A percentile compares a stretch with the other conserved stretches of the same genome.
Evolutionary conservation across 2,113 vertebrate genomes (phyloP).

Genomic region (Clarias batrachus): DNA sequence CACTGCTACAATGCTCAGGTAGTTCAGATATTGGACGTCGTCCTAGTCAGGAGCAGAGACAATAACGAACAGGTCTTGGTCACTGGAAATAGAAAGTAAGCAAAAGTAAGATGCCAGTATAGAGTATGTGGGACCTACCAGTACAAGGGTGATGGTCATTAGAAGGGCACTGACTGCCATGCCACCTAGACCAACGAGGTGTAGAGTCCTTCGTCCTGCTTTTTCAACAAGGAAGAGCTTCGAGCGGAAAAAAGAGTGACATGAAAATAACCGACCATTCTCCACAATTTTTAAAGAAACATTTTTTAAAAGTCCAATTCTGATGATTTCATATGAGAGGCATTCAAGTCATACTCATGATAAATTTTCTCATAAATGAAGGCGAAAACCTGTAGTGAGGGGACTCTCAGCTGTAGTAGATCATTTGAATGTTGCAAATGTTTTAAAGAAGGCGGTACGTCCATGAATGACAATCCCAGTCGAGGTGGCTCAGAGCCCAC

Average conservation of each 20-base stretch:
- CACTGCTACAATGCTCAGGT: conserved; percentile 82
- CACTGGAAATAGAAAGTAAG: background rate
- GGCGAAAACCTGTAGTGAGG: too few relatives aligned
- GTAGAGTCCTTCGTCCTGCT: conserved; percentile 87
- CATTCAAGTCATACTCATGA: too few relatives aligned
- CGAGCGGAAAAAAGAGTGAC: background rate
- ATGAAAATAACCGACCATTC: background rate
- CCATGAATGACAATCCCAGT: too few relatives aligned
- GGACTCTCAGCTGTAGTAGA: too few relatives aligned
- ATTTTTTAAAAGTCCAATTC: background rate
- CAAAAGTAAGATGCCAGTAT: background rate
- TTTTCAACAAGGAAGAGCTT: conserved; percentile 93
- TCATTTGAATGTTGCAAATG: too few relatives aligned
- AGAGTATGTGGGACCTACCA: conserved; percentile 68
- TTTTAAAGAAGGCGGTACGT: too few relatives aligned
- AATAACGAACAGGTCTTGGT: background rate
- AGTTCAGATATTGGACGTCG: conserved; percentile 67
- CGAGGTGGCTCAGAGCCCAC: too few relatives aligned
- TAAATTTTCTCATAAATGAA: too few relatives aligned
- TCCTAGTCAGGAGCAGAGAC: conserved; percentile 63
- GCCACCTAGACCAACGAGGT: conserved; percentile 84
- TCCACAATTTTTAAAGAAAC: background rate
- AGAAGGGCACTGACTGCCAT: conserved; percentile 85
- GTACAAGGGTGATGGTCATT: conserved; percentile 81
- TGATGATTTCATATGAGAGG: too few relatives aligned